These are phyloP conservation scores for Pimpla rufipes DNA, from an alignment of 2,888 invertebrate species.

Conservation along the genomic window DNA sequence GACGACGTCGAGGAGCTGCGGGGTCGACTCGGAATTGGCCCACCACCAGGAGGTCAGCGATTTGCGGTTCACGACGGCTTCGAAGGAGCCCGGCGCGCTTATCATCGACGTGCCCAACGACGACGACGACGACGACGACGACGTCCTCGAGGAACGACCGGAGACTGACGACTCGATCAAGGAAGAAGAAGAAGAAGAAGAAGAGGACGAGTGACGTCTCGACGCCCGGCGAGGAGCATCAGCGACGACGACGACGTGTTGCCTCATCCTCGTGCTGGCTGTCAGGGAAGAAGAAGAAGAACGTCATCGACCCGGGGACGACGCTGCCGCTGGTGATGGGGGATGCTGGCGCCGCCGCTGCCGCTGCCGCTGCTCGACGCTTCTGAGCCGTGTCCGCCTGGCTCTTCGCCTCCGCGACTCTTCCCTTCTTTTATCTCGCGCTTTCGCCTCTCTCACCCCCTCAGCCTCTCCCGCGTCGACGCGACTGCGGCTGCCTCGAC, in stretches of 20 bases:
- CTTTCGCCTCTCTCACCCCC: slow-evolving; percentile 38
- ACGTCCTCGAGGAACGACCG: not conserved
- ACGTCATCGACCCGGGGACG: slow-evolving; percentile 69
- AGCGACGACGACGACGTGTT: slow-evolving; percentile 62
- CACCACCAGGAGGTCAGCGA: slow-evolving; percentile 62
- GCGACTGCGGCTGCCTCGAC: slow-evolving; percentile 63
- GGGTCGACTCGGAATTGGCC: slow-evolving; percentile 10
- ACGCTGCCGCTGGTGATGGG: slow-evolving; percentile 55
- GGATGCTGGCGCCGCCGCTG: slow-evolving; percentile 54
- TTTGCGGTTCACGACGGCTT: slow-evolving; percentile 55
- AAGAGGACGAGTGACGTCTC: too few species aligned
- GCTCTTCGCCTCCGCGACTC: slow-evolving; percentile 49
- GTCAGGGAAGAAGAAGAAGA: slow-evolving; percentile 66
- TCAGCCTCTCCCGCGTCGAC: slow-evolving; percentile 60
- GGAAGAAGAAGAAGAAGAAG: not conserved
- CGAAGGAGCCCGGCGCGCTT: slow-evolving; percentile 32
- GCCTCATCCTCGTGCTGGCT: slow-evolving; percentile 69
- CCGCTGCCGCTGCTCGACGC: slow-evolving; percentile 49
- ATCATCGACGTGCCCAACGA: slow-evolving; percentile 32
- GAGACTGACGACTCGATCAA: not conserved
- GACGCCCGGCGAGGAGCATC: slow-evolving; percentile 65
- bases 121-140: not conserved
- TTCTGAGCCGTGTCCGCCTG: not conserved
- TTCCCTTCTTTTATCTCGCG: slow-evolving; percentile 61
- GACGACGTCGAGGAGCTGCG: not conserved